These are phyloP conservation scores for Apamea sordens DNA, from an alignment of 2,888 invertebrate species.

Conservation along the genomic window DNA sequence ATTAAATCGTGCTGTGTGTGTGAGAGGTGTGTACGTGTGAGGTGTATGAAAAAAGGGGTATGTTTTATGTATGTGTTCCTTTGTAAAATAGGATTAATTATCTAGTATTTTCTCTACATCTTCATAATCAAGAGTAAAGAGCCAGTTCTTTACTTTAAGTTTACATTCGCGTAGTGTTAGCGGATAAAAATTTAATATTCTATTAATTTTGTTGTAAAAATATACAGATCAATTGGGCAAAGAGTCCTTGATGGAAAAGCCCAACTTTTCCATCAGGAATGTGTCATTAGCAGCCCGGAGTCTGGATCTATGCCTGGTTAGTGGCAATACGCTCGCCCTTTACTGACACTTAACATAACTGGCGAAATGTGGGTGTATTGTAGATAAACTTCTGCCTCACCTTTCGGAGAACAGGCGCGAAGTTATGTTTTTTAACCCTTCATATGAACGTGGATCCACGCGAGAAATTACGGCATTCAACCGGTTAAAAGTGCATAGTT, in stretches of 20 bases:
- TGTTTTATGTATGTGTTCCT: no score
- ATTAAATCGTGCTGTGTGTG: no score
- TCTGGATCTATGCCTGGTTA: background rate
- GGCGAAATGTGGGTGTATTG: background rate
- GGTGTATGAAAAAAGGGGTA: no score
- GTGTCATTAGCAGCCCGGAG: background rate
- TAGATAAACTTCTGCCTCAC: no score
- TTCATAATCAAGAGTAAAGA: no score
- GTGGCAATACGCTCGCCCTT: background rate
- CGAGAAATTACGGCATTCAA: background rate
- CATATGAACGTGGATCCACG: background rate
- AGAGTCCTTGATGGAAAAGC: background rate
- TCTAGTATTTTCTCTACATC: no score
- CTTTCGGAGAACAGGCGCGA: background rate
- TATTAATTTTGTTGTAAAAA: no score
- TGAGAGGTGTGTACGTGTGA: no score
- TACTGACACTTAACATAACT: background rate
- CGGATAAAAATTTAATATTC: no score
- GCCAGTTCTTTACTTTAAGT: no score
- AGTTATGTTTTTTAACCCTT: background rate
- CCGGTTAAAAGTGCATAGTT: background rate
- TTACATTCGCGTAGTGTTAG: no score
- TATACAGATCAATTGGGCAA: background rate
- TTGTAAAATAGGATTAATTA: no score
- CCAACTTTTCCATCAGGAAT: background rate